These are phyloP conservation scores for Misgurnus anguillicaudatus DNA, from an alignment of 2,113 vertebrate genomes.

Conservation along the genomic window DNA sequence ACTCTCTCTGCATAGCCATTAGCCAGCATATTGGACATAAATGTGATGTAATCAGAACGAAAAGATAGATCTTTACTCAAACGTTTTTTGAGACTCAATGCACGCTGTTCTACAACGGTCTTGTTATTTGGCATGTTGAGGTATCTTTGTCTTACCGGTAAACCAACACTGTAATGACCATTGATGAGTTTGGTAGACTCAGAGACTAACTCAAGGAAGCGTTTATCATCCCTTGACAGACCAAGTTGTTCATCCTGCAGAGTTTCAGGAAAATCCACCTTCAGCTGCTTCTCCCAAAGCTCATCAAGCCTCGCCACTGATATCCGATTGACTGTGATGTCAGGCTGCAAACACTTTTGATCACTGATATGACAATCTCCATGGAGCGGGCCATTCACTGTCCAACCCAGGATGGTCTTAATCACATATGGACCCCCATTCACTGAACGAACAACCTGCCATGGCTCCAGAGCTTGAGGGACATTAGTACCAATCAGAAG, in stretches of 20 bases:
- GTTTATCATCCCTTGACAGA: conserved; percentile 24
- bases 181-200: neutral
- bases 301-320: conserved; percentile 29
- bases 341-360: neutral
- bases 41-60: neutral
- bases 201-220: conserved; percentile 24
- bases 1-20: neutral
- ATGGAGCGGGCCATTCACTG: conserved; percentile 22
- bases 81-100: conserved; percentile 20
- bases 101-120: conserved; percentile 19
- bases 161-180: conserved; percentile 33
- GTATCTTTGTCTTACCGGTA: conserved; percentile 26
- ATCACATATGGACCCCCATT: conserved; percentile 35
- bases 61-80: neutral
- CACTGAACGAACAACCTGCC: conserved; percentile 4
- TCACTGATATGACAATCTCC: neutral
- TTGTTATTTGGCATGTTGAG: conserved; percentile 25
- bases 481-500: conserved; percentile 34
- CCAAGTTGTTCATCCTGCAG: conserved; percentile 3
- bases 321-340: conserved; percentile 16
- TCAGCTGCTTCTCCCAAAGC: conserved; percentile 34
- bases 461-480: conserved; percentile 33
- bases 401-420: conserved; percentile 22
- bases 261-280: conserved; percentile 38
- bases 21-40: neutral